Conservation (phyloP, 2,797 vertebrate genomes). For the Nyctibius grandis region DNA sequence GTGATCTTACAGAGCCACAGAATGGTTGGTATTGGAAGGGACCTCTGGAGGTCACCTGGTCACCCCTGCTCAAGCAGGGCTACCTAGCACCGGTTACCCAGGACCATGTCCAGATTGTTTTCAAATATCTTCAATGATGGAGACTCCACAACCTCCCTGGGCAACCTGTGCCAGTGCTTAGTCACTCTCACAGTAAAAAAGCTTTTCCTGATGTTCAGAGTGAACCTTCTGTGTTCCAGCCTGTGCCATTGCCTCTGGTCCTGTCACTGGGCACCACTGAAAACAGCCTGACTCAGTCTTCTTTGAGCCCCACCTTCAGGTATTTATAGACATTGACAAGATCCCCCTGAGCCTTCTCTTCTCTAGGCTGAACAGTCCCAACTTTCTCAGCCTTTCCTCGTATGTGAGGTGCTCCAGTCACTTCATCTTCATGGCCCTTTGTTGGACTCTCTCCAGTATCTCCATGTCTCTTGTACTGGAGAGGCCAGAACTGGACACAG, state of each 20-base stretch:
- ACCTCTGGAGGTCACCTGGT: not conserved
- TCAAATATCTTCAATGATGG: not conserved
- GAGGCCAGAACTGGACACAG: not conserved
- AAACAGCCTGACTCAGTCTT: not conserved
- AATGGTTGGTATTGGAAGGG: not conserved
- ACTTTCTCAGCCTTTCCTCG: not conserved
- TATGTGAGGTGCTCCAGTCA: not conserved
- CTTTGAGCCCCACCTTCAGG: not conserved
- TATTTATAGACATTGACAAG: not conserved
- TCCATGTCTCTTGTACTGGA: not conserved
- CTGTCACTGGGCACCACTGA: not conserved
- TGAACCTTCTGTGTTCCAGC: not conserved
- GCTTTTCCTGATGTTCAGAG: not conserved
- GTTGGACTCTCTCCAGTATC: not conserved
- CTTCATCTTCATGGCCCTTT: not conserved
- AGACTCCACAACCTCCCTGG: not conserved
- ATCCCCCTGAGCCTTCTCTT: not conserved
- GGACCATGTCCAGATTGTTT: not conserved
- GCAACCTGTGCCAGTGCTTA: not conserved
- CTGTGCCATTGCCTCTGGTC: not conserved
- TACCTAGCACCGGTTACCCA: not conserved
- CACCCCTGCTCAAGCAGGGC: not conserved
- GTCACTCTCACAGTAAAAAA: not conserved
- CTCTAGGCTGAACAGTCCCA: not conserved
- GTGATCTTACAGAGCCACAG: not conserved